Evolutionary conservation across 2,113 vertebrate genomes (phyloP), one percentile per base, ranked within the genome.

Genomic region (Onychostruthus taczanowskii): DNA sequence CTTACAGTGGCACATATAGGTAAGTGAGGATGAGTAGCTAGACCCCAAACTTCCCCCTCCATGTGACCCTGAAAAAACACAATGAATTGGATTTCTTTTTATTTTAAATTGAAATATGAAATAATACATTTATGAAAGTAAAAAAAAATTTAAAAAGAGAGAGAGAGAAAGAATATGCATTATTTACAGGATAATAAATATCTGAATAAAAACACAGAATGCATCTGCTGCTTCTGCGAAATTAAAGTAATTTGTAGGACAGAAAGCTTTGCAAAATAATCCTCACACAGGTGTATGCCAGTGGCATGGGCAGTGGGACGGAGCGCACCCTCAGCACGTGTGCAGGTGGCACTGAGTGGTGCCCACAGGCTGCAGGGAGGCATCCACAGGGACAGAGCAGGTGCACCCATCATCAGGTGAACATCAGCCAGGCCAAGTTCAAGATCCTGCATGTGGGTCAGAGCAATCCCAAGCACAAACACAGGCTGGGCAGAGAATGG

Each of bases 1-100:
- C 99, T 99, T 95, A 99, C 99, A 87, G 99, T 99, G 97, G 99
- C 99, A 98, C 99, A 99, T 95, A 99, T 98, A 69, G 99, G 99
- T 93, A 99, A 98, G 95, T 99, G 99, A 86, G 99, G 99, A 95
- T 99, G 99, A 94, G 99, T 98, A 92, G 99, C 99, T 97, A 99
- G 97, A 96, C 99, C 99, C 99, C 99, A 99, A 84, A 99, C 99
- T 93, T 99, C 99, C 90, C 99, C 99, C 97, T 99, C 99, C 99
- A 99, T 99, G 96, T 99, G 99, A 97, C 99, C 99, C 99, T 99
- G 97, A 35, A 96, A 94, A 92, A 96, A 96, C 63, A 96, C 62
- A 97, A 68, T 11, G 1, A 79, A 72, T 81, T 14, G 72, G 33
- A 67, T 49, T 35, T 69, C 27, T 82, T 80, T 63, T 59, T 53